A percentile compares a stretch with the other conserved stretches of the same genome.
These are phyloP conservation scores for Botrylloides violaceus DNA, from an alignment of 23 tunicate genomes.

Conservation along the genomic window DNA sequence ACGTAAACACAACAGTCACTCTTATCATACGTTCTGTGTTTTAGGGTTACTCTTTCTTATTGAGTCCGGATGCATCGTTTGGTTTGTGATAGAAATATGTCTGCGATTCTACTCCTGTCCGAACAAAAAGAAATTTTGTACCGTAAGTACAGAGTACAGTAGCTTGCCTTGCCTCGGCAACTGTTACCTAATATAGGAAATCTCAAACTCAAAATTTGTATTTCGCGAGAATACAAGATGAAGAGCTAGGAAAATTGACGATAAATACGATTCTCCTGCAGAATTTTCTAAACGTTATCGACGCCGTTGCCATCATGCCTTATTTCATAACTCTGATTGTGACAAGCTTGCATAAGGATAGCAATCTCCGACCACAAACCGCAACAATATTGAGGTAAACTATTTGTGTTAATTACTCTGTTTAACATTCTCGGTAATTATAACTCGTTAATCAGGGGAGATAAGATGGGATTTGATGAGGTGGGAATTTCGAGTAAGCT, in stretches of 20 bases:
- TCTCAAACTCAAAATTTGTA: too few relatives aligned
- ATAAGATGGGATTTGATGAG: too few relatives aligned
- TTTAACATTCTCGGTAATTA: too few relatives aligned
- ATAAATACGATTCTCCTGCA: slow-evolving; percentile 20
- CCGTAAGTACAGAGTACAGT: slow-evolving; percentile 35
- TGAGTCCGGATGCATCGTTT: slow-evolving; percentile 87
- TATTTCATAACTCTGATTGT: slow-evolving; percentile 82
- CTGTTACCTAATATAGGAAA: too few relatives aligned
- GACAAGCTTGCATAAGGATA: slow-evolving; percentile 56
- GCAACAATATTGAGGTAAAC: slow-evolving; percentile 83
- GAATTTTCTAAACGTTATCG: slow-evolving; percentile 81
- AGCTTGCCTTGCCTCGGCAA: too few relatives aligned
- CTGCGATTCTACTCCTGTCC: slow-evolving; percentile 73
- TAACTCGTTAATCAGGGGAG: too few relatives aligned
- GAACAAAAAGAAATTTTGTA: slow-evolving; percentile 51
- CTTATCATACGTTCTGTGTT: too few relatives aligned
- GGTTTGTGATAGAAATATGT: slow-evolving; percentile 89
- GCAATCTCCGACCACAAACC: slow-evolving; percentile 64
- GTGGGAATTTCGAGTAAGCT: too few relatives aligned
- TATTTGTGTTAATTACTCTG: too few relatives aligned
- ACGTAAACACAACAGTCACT: too few relatives aligned
- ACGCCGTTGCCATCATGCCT: slow-evolving; percentile 84
- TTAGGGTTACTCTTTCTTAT: slow-evolving; percentile 51
- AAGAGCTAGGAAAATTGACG: too few relatives aligned
- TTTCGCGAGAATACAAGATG: too few relatives aligned